Percentiles rank a stretch among this genome's conserved stretches.
These are phyloP conservation scores for Cartodere bifasciata DNA, from an alignment of 2,888 invertebrate species.

Conservation along the genomic window DNA sequence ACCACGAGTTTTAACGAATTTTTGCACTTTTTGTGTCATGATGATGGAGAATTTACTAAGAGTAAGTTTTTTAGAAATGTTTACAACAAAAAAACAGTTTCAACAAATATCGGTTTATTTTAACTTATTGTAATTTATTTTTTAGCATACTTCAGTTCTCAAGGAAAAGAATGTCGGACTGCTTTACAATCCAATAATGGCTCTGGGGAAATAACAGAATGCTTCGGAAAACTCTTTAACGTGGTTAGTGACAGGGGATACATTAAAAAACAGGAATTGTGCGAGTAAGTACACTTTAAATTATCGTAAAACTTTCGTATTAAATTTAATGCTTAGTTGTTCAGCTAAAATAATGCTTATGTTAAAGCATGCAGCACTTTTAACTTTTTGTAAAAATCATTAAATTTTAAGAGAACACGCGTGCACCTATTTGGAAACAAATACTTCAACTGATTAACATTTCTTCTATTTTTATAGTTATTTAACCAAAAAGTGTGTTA, in stretches of 20 bases:
- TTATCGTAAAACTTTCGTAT: too few relatives aligned
- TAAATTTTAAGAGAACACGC: too few relatives aligned
- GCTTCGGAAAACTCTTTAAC: slow-evolving; percentile 6
- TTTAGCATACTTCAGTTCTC: slow-evolving; percentile 12
- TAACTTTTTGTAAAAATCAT: too few relatives aligned
- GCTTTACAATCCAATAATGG: slow-evolving; percentile 5
- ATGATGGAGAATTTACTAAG: slow-evolving; percentile 13
- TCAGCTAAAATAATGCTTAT: too few relatives aligned
- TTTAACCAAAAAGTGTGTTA: too few relatives aligned
- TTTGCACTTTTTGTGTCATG: slow-evolving; percentile 17
- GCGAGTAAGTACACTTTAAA: slow-evolving; percentile 8
- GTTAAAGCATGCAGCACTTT: too few relatives aligned
- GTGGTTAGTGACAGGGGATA: slow-evolving; percentile 8
- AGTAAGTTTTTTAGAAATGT: slow-evolving; percentile 12
- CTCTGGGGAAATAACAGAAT: slow-evolving; percentile 6
- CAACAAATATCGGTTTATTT: too few relatives aligned
- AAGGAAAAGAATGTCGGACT: slow-evolving; percentile 9
- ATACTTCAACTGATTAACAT: too few relatives aligned
- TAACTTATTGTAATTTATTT: slow-evolving; percentile 1
- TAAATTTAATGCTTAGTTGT: too few relatives aligned
- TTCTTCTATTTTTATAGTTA: too few relatives aligned
- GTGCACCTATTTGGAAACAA: too few relatives aligned
- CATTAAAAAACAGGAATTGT: slow-evolving; percentile 7
- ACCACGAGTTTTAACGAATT: slow-evolving; percentile 13
- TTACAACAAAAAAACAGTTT: too few relatives aligned